Percentiles rank a stretch among this genome's conserved stretches.
These are phyloP conservation scores for Piliocolobus tephrosceles DNA, from an alignment of 2,113 vertebrate species.

Conservation along the genomic window DNA sequence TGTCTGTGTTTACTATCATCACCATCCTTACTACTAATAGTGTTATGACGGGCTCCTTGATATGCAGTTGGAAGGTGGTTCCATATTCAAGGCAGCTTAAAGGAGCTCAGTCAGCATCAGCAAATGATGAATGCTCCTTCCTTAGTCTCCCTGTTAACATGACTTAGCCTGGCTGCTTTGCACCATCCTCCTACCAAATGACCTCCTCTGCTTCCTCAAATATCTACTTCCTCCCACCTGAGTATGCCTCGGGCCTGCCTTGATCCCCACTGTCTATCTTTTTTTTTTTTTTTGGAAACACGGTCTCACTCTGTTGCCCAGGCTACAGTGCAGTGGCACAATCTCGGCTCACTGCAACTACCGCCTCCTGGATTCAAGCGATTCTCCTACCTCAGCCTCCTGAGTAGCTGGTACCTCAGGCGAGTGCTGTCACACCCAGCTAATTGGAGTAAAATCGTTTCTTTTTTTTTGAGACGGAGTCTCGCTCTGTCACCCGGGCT, in stretches of 20 bases:
- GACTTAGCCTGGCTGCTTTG: background rate
- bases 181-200: background rate
- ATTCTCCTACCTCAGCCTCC: too few species aligned
- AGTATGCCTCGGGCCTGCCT: background rate
- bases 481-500: too few species aligned
- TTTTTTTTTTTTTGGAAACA: too few species aligned
- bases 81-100: background rate
- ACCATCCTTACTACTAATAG: background rate
- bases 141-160: background rate
- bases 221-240: background rate
- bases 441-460: too few species aligned
- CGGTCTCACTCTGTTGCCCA: too few species aligned
- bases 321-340: too few species aligned
- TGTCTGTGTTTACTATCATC: background rate
- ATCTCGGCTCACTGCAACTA: too few species aligned
- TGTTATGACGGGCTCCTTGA: background rate
- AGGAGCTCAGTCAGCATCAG: background rate
- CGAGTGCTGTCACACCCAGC: too few species aligned
- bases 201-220: background rate
- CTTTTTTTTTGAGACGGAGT: too few species aligned
- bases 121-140: background rate
- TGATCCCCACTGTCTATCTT: too few species aligned
- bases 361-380: too few species aligned
- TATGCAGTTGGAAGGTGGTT: background rate
- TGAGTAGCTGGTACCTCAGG: too few species aligned